Evolutionary conservation across 2,888 invertebrate genomes (phyloP).

Genomic region (Thymelicus sylvestris): DNA sequence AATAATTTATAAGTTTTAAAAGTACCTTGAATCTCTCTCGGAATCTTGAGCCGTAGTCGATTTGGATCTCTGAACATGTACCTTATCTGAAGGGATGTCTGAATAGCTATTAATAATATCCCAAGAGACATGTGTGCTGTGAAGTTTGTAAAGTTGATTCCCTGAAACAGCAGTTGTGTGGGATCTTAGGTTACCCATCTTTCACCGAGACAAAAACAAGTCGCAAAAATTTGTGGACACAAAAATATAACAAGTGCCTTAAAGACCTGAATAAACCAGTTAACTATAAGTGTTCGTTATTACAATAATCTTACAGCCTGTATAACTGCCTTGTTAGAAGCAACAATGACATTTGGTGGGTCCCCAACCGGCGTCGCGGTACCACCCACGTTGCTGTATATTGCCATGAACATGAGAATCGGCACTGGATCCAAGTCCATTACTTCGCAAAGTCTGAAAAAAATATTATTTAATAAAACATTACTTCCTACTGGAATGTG

Average conservation of each 20-base stretch:
- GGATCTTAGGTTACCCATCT: too few relatives aligned
- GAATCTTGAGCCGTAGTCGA: constrained; percentile 88
- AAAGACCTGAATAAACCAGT: too few relatives aligned
- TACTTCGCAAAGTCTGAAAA: constrained; percentile 91
- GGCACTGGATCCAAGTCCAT: constrained; percentile 95
- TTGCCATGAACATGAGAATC: constrained; percentile 92
- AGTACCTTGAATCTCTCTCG: constrained; percentile 86
- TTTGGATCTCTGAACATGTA: constrained; percentile 89
- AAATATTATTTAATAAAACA: too few relatives aligned
- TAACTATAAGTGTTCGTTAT: too few relatives aligned
- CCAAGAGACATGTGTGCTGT: constrained; percentile 92
- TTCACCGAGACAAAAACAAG: too few relatives aligned
- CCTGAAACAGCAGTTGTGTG: constrained; percentile 76
- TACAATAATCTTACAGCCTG: constrained; percentile 85
- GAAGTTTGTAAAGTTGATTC: constrained; percentile 92
- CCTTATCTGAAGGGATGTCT: constrained; percentile 89
- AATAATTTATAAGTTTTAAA: neutral
- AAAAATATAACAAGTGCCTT: too few relatives aligned
- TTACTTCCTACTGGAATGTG: too few relatives aligned
- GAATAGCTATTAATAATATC: constrained; percentile 87
- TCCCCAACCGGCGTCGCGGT: constrained; percentile 96
- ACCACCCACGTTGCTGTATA: constrained; percentile 96
- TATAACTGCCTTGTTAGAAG: constrained; percentile 89
- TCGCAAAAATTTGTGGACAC: too few relatives aligned
- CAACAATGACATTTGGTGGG: constrained; percentile 96